Percentiles rank a stretch among this genome's conserved stretches.
Evolutionary conservation across 2,113 vertebrate species (phyloP).

Genomic region (Festucalex cinctus): DNA sequence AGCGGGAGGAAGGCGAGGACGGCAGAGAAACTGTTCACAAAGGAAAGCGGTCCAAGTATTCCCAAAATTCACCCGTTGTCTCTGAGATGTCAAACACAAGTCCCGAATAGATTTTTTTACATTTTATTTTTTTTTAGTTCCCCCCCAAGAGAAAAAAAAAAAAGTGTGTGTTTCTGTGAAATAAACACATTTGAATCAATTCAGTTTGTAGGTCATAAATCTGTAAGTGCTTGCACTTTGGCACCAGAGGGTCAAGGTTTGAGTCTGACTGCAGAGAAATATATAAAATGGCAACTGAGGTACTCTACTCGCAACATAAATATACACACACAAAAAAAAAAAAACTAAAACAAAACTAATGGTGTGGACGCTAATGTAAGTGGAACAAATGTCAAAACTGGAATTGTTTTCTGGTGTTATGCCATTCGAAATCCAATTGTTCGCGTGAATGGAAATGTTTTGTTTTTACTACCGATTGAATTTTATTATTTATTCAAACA

Average conservation of each 20-base stretch:
- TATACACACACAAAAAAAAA: background rate
- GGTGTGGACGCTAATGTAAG: no score
- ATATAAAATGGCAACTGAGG: background rate
- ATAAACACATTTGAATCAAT: slow-evolving; percentile 29
- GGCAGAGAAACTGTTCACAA: slow-evolving; percentile 51
- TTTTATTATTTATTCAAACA: no score
- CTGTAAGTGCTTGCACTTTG: background rate
- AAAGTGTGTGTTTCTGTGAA: slow-evolving; percentile 18
- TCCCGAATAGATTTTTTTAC: background rate
- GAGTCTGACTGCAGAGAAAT: background rate
- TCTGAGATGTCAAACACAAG: slow-evolving; percentile 6
- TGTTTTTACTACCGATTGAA: no score
- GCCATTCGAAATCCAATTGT: background rate
- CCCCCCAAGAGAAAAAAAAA: no score
- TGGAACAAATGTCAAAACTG: no score
- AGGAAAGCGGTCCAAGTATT: slow-evolving; percentile 56
- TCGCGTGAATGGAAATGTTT: background rate
- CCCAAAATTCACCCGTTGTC: slow-evolving; percentile 13
- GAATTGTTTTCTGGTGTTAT: background rate
- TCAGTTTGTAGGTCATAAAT: background rate
- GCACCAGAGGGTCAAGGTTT: background rate
- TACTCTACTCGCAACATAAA: background rate
- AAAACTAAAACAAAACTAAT: no score
- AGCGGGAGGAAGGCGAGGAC: slow-evolving; percentile 65
- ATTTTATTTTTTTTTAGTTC: background rate